Evolutionary conservation across 1,140 invertebrate species (phyloP).

Genomic region (Drosophila sp.): DNA sequence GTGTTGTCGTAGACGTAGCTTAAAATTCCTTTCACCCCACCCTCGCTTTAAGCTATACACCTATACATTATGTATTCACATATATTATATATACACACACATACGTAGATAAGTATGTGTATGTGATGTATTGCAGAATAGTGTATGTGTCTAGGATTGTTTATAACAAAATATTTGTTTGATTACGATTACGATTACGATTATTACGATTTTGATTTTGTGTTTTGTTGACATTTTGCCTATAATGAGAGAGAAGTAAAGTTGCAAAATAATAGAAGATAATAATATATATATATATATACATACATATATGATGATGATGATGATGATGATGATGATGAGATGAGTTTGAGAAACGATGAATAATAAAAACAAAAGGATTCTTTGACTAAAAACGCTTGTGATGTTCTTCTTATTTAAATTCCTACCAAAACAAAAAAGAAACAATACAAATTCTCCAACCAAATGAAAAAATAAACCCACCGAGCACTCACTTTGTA

Average conservation of each 20-base stretch:
- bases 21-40: background rate
- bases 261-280: conserved; percentile 16
- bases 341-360: conserved; percentile 68
- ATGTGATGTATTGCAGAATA: conserved; percentile 1
- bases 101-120: conserved; percentile 9
- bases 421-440: conserved; percentile 36
- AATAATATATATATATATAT: conserved; percentile 13
- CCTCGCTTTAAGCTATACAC: conserved; percentile 38
- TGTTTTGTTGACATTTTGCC: conserved; percentile 55
- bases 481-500: conserved; percentile 72
- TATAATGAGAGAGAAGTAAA: conserved; percentile 25
- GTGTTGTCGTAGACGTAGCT: conserved; percentile 39
- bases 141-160: conserved; percentile 35
- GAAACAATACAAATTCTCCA: conserved; percentile 38
- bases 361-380: conserved; percentile 78
- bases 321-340: conserved; percentile 35
- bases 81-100: conserved; percentile 9
- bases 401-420: conserved; percentile 84
- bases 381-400: conserved; percentile 84
- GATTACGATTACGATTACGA: conserved; percentile 16
- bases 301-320: conserved; percentile 15
- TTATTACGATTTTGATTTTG: conserved; percentile 31
- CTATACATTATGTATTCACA: conserved; percentile 22
- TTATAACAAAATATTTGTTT: conserved; percentile 15
- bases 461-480: conserved; percentile 52